Evolutionary conservation across 1,140 invertebrate genomes (phyloP), one percentile per base, ranked within the genome.

Genomic region (Anoplophora glabripennis): DNA sequence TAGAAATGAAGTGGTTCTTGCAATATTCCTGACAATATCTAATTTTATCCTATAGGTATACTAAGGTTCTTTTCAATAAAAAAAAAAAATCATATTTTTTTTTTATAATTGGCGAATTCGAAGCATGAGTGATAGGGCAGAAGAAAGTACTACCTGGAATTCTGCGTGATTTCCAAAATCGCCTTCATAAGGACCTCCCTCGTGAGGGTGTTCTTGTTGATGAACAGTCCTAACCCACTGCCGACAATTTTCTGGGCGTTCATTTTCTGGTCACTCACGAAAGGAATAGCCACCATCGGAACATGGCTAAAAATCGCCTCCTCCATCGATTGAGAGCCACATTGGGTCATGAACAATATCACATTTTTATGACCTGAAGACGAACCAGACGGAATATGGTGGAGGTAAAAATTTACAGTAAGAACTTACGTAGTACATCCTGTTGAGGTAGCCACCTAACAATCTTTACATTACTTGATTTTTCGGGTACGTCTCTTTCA

Each of bases 301-400:
- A 84, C 79, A 18, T 76, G 79, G 54, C 76, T 71, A 57, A 79
- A 76, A 10, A 83, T 76, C 0, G 81, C 78, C 68, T 87, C 84
- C 42, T 81, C 79, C 8, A 78, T 75, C 15, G 84, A 83, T 41
- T 82, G 78, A 7, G 81, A 70, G 3, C 85, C 85, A 28, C 84
- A 83, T 61, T 87, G 85, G 7, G 79, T 83, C 28, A 86, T 81
- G 61, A 86, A 86, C 1, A 82, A 53, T 62, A 77, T 76, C 2
- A 80, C 57, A 28, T 83, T 81, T 21, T 74, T 74, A 71, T 86
- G 82, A 8, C 66, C 81, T 80, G 72, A 70, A 70, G 59, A 88
- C 77, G 66, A 86, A 85, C 82, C 64, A 89, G 87, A 0, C 86
- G n/a, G n/a, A n/a, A n/a, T n/a, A n/a, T n/a, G n/a, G n/a, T n/a